Evolutionary conservation across 2,113 vertebrate species (phyloP), one percentile per base, ranked within the genome.

Genomic region (Pterocles burchelli): DNA sequence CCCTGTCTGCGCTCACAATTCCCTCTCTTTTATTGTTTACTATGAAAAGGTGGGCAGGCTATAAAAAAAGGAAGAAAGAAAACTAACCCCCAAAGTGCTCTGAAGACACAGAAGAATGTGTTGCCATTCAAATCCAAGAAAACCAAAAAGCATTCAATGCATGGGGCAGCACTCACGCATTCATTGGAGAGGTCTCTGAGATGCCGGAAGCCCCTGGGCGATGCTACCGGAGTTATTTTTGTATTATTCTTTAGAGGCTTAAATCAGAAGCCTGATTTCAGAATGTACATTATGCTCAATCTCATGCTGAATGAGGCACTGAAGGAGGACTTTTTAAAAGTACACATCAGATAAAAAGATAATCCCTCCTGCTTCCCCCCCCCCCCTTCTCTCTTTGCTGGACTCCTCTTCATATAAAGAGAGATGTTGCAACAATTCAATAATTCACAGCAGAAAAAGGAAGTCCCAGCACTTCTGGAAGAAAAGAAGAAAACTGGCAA

Each of bases 1-100:
- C 41, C 54, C 41, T 2, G 4, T 3, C 51, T 31, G 25, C 58
- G 10, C 31, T 1, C 43, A 12, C 7, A 6, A 6, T 3, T 9
- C 59, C 48, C 10, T 15, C 34, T 43, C 22, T 36, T 36, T 57
- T 24, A 14, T 9, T 5, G 36, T 21, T 55, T 43, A 13, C 21
- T 17, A 34, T 0, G 25, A 67, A 54, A 36, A 41, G 26, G 67
- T 28, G 57, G 59, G 49, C 43, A 20, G 51, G 24, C 18, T 34
- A 7, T 20, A 25, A 25, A 21, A 49, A 41, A 33, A 3, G 22
- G 11, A 5, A 20, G 10, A 22, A 58, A 41, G 7, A 21, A 43
- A 48, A 12, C 17, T 33, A 36, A 9, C 4, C 41, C 58, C 25
- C n/a, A 22, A 38, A 57, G 59, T 7, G 36, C 59, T 21, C 51